Percentiles rank a stretch among this genome's conserved stretches.
These are phyloP conservation scores for Graptemys geographica DNA, from an alignment of 2,797 vertebrate genomes.

Conservation along the genomic window DNA sequence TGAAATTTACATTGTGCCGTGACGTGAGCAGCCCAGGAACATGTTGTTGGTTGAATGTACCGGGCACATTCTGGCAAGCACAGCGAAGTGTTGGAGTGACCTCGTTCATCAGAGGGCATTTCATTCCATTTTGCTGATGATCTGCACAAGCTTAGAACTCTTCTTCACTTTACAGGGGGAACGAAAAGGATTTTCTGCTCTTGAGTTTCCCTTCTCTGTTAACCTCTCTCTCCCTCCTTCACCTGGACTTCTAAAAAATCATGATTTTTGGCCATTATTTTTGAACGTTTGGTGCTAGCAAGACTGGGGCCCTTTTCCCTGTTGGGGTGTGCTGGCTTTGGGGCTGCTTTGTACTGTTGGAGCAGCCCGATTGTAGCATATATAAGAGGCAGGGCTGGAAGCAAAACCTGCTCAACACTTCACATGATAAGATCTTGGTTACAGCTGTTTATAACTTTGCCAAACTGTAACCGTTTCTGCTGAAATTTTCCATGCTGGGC, in stretches of 20 bases:
- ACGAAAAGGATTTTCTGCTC: slow-evolving; percentile 3
- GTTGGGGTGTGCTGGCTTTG: not conserved
- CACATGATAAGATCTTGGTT: too few species aligned
- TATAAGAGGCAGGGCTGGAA: too few species aligned
- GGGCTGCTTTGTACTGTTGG: not conserved
- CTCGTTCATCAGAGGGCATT: not conserved
- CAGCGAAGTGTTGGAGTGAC: not conserved
- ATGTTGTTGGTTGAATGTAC: fast-evolving
- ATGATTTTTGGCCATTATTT: too few species aligned
- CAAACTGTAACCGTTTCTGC: too few species aligned
- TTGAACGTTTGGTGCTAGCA: too few species aligned
- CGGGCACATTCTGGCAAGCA: not conserved
- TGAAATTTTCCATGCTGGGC: too few species aligned
- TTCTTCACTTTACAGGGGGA: slow-evolving; percentile 13
- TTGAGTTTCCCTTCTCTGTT: slow-evolving; percentile 42
- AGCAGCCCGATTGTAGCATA: too few species aligned
- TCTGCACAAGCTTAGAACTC: not conserved
- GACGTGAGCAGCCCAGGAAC: not conserved
- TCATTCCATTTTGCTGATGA: slow-evolving; percentile 61
- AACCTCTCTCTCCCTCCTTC: not conserved
- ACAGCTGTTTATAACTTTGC: too few species aligned
- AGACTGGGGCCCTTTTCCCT: not conserved
- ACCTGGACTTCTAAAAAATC: not conserved
- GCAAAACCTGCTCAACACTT: too few species aligned
- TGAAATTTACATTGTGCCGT: not conserved